Conservation (phyloP, 1,140 invertebrate genomes). For the Philotrypesis tridentata region DNA sequence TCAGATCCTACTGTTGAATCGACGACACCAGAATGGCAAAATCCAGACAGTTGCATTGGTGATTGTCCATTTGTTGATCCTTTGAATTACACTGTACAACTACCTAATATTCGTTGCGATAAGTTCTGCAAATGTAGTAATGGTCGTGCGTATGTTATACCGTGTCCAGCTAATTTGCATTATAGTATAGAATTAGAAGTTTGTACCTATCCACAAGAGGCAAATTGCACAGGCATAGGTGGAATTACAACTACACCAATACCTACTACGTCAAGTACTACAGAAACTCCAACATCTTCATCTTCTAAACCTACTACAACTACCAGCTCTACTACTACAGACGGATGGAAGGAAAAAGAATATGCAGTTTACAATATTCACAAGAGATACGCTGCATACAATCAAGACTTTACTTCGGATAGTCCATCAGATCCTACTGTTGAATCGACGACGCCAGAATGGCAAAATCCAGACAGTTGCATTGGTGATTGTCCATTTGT, state of each 20-base stretch:
- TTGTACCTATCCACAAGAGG: not conserved
- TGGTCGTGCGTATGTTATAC: not conserved
- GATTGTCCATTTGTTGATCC: not conserved
- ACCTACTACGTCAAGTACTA: too few relatives aligned
- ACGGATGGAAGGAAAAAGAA: too few relatives aligned
- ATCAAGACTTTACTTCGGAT: too few relatives aligned
- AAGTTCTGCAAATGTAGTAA: slow-evolving; percentile 21
- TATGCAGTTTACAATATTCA: too few relatives aligned
- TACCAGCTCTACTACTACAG: too few relatives aligned
- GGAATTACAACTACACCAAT: slow-evolving; percentile 13
- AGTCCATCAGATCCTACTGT: not conserved
- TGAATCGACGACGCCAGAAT: not conserved
- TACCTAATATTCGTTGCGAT: slow-evolving; percentile 9
- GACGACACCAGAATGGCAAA: not conserved
- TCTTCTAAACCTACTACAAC: not conserved
- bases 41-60: slow-evolving; percentile 34
- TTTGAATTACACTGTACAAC: not conserved
- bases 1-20: not conserved
- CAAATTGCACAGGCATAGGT: slow-evolving; percentile 22
- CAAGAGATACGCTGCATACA: too few relatives aligned
- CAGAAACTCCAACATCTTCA: too few relatives aligned
- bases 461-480: slow-evolving; percentile 28
- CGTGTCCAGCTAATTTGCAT: not conserved
- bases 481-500: slow-evolving; percentile 3
- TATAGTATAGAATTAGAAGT: slow-evolving; percentile 10